These are phyloP conservation scores for Mythimna ferrago DNA, from an alignment of 2,888 invertebrate genomes.

Conservation along the genomic window DNA sequence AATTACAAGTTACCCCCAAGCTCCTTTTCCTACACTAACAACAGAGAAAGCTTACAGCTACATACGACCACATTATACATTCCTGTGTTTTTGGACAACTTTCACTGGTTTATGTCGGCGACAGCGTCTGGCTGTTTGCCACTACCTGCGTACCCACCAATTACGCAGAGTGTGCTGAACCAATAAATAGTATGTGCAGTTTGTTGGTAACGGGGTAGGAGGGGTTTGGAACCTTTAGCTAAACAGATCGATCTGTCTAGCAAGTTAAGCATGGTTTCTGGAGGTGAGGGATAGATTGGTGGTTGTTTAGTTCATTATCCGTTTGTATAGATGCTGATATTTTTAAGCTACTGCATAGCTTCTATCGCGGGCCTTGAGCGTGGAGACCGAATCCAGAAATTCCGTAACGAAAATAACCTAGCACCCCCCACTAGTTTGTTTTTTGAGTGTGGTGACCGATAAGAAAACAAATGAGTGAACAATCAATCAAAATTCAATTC, in stretches of 20 bases:
- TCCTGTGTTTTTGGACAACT: conserved; percentile 47
- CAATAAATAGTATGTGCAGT: conserved; percentile 57
- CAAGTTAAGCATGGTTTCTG: conserved; percentile 9
- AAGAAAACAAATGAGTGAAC: no score
- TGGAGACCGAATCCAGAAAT: no score
- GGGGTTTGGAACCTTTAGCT: conserved; percentile 25
- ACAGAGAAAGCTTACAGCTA: not conserved
- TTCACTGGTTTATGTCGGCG: conserved; percentile 56
- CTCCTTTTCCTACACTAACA: not conserved
- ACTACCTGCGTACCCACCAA: conserved; percentile 54
- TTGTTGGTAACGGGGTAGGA: conserved; percentile 23
- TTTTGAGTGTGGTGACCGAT: no score
- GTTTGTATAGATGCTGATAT: no score
- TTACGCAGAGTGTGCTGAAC: conserved; percentile 55
- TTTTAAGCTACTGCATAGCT: no score
- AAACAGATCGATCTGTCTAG: conserved; percentile 44
- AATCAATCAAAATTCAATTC: no score
- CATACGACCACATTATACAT: not conserved
- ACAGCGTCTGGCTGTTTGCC: conserved; percentile 50
- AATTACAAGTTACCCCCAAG: not conserved
- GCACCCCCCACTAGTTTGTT: no score
- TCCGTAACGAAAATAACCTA: no score
- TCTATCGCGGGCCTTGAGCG: no score
- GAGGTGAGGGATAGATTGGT: not conserved
- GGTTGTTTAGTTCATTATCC: not conserved